Evolutionary conservation across 2,113 vertebrate species (phyloP).

Genomic region (Phylloscopus trochilus): DNA sequence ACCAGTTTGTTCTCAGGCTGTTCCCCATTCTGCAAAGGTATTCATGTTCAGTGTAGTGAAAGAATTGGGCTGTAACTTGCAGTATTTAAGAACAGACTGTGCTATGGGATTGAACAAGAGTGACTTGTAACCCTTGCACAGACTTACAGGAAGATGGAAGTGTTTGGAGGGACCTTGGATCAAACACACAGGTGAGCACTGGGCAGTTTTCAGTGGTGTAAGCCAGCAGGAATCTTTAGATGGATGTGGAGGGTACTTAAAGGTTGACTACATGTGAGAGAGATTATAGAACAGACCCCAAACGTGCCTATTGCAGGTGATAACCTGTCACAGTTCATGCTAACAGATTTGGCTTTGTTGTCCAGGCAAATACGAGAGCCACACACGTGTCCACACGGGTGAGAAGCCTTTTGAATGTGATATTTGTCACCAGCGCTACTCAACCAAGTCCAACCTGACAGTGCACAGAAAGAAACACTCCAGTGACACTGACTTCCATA

Average conservation of each 20-base stretch:
- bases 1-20: neutral
- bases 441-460: constrained; percentile 97
- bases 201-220: neutral
- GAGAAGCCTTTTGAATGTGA: constrained; percentile 99
- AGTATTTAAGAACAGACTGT: neutral
- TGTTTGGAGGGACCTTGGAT: neutral
- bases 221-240: neutral
- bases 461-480: constrained; percentile 94
- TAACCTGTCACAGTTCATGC: neutral
- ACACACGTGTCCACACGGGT: constrained; percentile 94
- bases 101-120: neutral
- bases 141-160: neutral
- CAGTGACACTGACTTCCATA: constrained; percentile 83
- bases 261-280: neutral
- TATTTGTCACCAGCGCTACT: constrained; percentile 94
- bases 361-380: constrained; percentile 94
- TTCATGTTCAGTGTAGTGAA: neutral
- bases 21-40: neutral
- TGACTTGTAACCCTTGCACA: rapidly evolving
- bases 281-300: neutral
- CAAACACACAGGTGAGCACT: neutral
- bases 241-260: neutral
- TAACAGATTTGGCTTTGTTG: neutral
- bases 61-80: neutral
- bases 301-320: rapidly evolving